These are phyloP conservation scores for Triplophysa yarkandensis DNA, from an alignment of 2,797 vertebrate species.

Conservation along the genomic window DNA sequence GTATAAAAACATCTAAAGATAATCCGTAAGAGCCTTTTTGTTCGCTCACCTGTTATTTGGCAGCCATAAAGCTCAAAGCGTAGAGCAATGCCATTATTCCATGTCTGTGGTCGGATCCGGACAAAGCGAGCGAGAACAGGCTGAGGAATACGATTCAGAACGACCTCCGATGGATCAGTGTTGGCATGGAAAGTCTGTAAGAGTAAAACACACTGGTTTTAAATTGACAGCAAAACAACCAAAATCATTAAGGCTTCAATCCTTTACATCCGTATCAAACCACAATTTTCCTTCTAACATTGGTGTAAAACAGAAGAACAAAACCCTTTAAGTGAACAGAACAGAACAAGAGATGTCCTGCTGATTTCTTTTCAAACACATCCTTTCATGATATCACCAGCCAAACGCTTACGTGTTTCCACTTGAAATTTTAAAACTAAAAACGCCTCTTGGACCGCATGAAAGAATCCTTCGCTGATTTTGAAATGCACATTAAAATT, in stretches of 20 bases:
- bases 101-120: slow-evolving; percentile 89
- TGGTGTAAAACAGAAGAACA: not conserved
- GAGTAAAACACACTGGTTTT: not conserved
- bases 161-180: slow-evolving; percentile 88
- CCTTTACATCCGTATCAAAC: not conserved
- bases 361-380: not conserved
- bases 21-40: no score
- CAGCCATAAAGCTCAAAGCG: slow-evolving; percentile 88
- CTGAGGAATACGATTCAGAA: slow-evolving; percentile 89
- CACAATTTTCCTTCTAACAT: not conserved
- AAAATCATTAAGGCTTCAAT: not conserved
- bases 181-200: slow-evolving; percentile 92
- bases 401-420: not conserved
- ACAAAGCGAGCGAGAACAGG: slow-evolving; percentile 91
- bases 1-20: no score
- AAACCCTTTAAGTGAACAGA: not conserved
- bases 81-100: slow-evolving; percentile 91
- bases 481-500: slow-evolving; percentile 7
- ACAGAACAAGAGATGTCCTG: not conserved
- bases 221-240: not conserved
- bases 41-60: slow-evolving; percentile 52
- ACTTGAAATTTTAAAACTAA: not conserved
- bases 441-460: not conserved
- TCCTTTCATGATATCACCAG: no score
- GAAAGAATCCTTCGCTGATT: not conserved